Conservation (phyloP, 2,797 vertebrate species). For the Gymnoscopelus microlampas region DNA sequence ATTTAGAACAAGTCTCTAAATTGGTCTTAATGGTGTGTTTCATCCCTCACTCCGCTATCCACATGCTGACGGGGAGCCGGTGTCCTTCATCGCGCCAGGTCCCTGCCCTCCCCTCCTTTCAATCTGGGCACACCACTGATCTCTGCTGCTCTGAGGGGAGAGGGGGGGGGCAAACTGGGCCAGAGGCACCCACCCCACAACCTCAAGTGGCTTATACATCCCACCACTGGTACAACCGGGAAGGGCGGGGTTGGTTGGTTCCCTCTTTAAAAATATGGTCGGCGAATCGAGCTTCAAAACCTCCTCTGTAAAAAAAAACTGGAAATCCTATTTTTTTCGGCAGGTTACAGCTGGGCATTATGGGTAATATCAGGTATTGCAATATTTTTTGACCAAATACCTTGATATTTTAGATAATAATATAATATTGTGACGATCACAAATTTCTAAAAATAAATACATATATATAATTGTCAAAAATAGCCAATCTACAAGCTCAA, state of each 20-base stretch:
- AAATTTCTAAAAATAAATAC: too few species aligned
- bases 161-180: conserved; percentile 65
- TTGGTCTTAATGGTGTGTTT: conserved; percentile 84
- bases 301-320: conserved; percentile 31
- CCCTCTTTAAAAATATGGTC: conserved; percentile 60
- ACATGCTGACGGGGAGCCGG: conserved; percentile 71
- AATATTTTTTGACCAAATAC: too few species aligned
- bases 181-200: conserved; percentile 59
- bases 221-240: conserved; percentile 54
- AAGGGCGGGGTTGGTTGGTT: conserved; percentile 50
- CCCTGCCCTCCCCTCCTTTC: conserved; percentile 74
- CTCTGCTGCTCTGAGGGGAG: conserved; percentile 72
- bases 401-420: too few species aligned
- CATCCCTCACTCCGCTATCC: conserved; percentile 74
- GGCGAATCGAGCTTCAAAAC: conserved; percentile 48
- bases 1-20: conserved; percentile 85
- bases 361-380: too few species aligned
- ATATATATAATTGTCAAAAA: too few species aligned
- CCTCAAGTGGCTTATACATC: conserved; percentile 70
- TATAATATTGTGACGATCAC: too few species aligned
- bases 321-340: conserved; percentile 54
- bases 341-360: too few species aligned
- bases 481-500: too few species aligned
- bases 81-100: conserved; percentile 77
- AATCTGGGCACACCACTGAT: conserved; percentile 77